Evolutionary conservation across 2,113 vertebrate genomes (phyloP).

Genomic region (Oryctolagus cuniculus): DNA sequence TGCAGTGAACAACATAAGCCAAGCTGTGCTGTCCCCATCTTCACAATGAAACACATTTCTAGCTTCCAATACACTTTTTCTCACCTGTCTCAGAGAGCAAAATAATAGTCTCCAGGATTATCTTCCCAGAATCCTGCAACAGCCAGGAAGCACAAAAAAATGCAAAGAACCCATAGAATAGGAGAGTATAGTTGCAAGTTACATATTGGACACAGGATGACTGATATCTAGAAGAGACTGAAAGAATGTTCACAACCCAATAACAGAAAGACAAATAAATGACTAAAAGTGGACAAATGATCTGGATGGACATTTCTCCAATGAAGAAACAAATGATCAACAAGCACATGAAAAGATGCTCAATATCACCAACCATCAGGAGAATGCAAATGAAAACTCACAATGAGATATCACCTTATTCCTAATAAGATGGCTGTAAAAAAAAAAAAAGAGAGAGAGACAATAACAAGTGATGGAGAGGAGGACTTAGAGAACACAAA

Average conservation of each 20-base stretch:
- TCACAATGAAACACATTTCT: neutral
- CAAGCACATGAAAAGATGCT: neutral
- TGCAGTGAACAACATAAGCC: neutral
- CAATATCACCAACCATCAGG: neutral
- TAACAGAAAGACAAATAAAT: constrained; percentile 29
- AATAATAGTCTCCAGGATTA: neutral
- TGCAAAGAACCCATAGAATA: neutral
- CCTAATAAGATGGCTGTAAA: neutral
- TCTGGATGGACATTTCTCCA: constrained; percentile 6
- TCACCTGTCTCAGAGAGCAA: neutral
- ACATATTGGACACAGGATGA: neutral
- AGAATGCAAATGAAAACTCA: neutral
- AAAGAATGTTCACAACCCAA: constrained; percentile 42
- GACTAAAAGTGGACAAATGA: constrained; percentile 23
- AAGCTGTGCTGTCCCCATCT: neutral
- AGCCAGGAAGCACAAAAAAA: neutral
- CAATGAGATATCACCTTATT: neutral
- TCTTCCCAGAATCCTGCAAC: neutral
- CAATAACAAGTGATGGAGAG: neutral
- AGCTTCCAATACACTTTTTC: neutral
- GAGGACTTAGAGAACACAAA: neutral
- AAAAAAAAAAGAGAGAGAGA: neutral
- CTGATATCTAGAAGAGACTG: neutral
- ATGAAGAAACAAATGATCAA: neutral
- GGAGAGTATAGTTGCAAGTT: neutral